Conservation (phyloP, 2,113 vertebrate species). For the Microcebus tavaratra region DNA sequence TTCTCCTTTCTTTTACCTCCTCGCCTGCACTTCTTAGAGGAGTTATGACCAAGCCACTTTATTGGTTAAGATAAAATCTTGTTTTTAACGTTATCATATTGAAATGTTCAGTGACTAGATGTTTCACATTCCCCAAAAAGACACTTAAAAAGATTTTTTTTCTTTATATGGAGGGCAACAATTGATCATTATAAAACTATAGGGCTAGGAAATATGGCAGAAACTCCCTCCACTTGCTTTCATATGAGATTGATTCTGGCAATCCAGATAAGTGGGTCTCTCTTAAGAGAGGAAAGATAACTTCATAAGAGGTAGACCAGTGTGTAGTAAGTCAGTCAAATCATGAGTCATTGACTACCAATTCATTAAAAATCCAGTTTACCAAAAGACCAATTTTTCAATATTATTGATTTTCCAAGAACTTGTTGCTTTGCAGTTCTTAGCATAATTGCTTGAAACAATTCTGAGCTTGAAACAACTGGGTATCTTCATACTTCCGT, state of each 20-base stretch:
- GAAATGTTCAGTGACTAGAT: neutral
- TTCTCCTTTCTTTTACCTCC: neutral
- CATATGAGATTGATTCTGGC: neutral
- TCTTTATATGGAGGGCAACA: neutral
- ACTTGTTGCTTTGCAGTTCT: neutral
- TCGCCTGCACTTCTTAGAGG: neutral
- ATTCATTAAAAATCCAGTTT: neutral
- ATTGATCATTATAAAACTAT: neutral
- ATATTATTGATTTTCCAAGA: neutral
- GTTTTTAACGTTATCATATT: neutral
- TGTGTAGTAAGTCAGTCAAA: constrained; percentile 10
- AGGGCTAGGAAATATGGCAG: neutral
- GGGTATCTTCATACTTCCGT: neutral
- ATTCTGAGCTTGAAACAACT: neutral
- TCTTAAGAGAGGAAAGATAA: neutral
- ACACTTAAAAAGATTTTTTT: neutral
- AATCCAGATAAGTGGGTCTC: neutral
- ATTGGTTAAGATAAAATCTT: neutral
- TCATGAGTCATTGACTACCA: neutral
- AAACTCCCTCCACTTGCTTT: neutral
- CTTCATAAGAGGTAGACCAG: neutral
- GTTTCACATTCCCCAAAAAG: neutral
- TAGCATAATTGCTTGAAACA: constrained; percentile 35
- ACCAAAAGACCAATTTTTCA: neutral
- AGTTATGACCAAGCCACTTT: neutral